phyloP scores from a whole-genome alignment of 2,113 vertebrate species.

The Saccopteryx leptura region DNA sequence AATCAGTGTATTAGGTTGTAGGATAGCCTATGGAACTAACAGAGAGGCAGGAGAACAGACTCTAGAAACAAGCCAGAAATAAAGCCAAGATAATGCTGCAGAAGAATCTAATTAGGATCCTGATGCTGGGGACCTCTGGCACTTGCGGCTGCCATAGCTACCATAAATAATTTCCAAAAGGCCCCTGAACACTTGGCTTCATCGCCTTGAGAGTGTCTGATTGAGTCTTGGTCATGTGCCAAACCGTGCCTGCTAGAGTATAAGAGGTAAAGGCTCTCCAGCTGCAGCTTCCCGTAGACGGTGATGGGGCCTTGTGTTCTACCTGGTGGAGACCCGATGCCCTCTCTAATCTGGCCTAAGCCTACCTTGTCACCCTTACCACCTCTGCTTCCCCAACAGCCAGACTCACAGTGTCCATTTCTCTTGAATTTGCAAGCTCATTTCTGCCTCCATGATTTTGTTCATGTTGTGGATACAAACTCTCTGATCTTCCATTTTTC shows the following conservation, averaged over 20 bases:
- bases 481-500: not conserved
- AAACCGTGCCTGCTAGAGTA: not conserved
- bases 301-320: not conserved
- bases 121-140: not conserved
- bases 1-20: not conserved
- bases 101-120: not conserved
- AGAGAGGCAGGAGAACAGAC: not conserved
- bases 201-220: not conserved
- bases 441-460: not conserved
- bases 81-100: not conserved
- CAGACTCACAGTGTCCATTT: rapidly evolving
- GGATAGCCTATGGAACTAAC: not conserved
- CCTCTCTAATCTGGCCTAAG: not conserved
- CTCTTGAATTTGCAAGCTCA: not conserved
- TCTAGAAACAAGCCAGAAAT: slow-evolving; percentile 1
- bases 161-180: not conserved
- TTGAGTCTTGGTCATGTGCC: not conserved
- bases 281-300: not conserved
- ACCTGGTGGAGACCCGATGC: not conserved
- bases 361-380: not conserved
- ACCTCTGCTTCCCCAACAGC: not conserved
- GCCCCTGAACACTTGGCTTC: not conserved
- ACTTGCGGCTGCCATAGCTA: not conserved
- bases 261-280: not conserved
- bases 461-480: not conserved